These are phyloP conservation scores for Planococcus citri DNA, from an alignment of 1,140 invertebrate genomes.

Conservation along the genomic window DNA sequence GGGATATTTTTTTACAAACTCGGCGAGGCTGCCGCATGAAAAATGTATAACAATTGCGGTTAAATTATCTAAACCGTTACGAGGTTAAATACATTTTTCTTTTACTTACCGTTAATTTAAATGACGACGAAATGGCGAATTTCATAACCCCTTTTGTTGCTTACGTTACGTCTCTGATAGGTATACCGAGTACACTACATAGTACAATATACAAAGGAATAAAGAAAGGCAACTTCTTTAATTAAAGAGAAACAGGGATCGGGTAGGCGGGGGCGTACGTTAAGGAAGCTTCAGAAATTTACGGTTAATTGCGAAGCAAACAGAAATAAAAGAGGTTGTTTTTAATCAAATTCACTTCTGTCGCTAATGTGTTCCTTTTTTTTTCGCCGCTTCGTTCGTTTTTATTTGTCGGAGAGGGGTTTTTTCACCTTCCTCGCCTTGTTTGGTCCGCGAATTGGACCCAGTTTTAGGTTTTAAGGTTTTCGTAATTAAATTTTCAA, in stretches of 20 bases:
- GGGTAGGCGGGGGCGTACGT: not conserved
- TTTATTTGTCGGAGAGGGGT: not conserved
- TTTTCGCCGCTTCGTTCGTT: no score
- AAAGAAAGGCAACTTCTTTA: not conserved
- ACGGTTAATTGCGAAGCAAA: constrained; percentile 6
- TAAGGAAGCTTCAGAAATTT: not conserved
- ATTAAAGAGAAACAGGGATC: not conserved
- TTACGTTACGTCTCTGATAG: no score
- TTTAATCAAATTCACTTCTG: constrained; percentile 7
- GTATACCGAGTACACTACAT: no score
- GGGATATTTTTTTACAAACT: no score
- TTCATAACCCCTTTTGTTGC: not conserved
- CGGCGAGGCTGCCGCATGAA: not conserved
- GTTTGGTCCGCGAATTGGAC: no score
- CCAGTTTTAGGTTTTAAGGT: no score
- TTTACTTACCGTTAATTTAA: not conserved
- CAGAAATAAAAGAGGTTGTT: constrained; percentile 7
- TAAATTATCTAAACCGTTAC: not conserved
- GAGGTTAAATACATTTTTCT: not conserved
- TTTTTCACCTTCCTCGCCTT: not conserved
- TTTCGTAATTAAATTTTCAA: constrained; percentile 4
- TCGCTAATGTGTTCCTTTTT: not conserved
- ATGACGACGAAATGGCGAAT: not conserved
- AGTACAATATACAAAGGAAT: no score
- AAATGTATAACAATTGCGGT: not conserved